Base-by-base conservation (phyloP, 2,888 invertebrate genomes). In the Standfussiana lucernea region DNA sequence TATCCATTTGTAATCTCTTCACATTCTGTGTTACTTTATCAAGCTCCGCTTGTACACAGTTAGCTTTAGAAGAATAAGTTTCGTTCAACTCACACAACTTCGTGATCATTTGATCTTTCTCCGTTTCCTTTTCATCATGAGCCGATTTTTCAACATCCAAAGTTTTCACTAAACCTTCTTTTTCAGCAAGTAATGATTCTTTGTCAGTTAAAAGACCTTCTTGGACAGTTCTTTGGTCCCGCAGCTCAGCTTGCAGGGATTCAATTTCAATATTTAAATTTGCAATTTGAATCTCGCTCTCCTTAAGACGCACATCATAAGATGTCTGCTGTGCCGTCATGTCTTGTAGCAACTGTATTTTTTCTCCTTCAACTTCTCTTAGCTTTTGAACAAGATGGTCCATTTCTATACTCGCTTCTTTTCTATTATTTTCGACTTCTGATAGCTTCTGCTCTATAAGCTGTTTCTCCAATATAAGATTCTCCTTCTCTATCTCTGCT, bases 401-500 rank as follows among this genome's bases (percentile, higher is more conserved):
- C 32, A 84, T 77, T 77, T 80, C 68, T 32, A 82, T 72, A 15
- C 61, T 64, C 40, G 88, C 75, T 72, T 82, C 79, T 45, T 86
- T 73, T 73, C 83, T 83, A 70, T 80, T 76, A 32, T 62, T 79
- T 69, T 80, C 80, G 24, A 82, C 45, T 64, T 79, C 81, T 45
- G 18, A 77, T 67, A 90, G 24, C 64, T 77, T 88, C 61, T 83
- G 72, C 75, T 87, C 85, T 74, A 87, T 70, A 53, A 80, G 77
- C n/a, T 83, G 84, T 84, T 86, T 90, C 75, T 91, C 89, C 62
- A 83, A 68, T 53, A 72, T 47, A 64, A 87, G 71, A 47, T 85
- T 87, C 47, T 88, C 86, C 64, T 89, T 91, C 85, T 93, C 93
- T 65, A 91, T 90, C 72, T 92, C 91, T 4, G 84, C 83, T 66